Base-by-base conservation (phyloP, 2,797 vertebrate species). In the Tiaroga cobitis region DNA sequence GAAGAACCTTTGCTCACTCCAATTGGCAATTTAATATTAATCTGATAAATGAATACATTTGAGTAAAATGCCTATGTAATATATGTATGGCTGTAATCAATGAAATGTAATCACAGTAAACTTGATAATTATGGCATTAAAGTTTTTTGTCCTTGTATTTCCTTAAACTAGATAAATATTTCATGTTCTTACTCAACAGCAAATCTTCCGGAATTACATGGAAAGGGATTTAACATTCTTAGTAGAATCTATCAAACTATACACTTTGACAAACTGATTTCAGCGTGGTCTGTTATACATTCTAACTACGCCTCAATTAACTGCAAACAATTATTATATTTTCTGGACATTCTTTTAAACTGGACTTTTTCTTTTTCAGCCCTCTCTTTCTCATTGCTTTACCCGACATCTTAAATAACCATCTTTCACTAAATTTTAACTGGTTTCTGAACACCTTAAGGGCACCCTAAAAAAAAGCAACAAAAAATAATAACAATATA, bases 41-140 rank as follows among this genome's bases (percentile, higher is more conserved):
- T 82, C 32, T 46, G 11, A 26, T 43, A 34, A 46, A 73, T 63
- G 1, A 72, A 73, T 59, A 32, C 9, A 19, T 54, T 24, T 21
- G 59, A 76, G 49, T 63, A 41, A 63, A 79, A 63, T 26, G 24
- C 39, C 39, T 63, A n/a, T 39, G 39, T 43, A 16, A 79, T 43
- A 26, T 24, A 26, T 24, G 18, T 34, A 61, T 82, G 56, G 29
- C 56, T 65, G 21, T 49, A 63, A 26, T 37, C 8, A 65, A 63
- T 43, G 13, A 74, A 82, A 51, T 63, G 15, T 74, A 21, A 63
- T 26, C 8, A 21, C 41, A 63, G 39, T 74, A 83, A 82, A 65
- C 56, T 37, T 32, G 10, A 26, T 21, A 63, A 51, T 63, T n/a
- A 75, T 63, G 70, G 70, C 81, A 83, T 74, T 19, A 1, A 63